Evolutionary conservation across 2,888 invertebrate species (phyloP).

Genomic region (Oscheius myriophilus): DNA sequence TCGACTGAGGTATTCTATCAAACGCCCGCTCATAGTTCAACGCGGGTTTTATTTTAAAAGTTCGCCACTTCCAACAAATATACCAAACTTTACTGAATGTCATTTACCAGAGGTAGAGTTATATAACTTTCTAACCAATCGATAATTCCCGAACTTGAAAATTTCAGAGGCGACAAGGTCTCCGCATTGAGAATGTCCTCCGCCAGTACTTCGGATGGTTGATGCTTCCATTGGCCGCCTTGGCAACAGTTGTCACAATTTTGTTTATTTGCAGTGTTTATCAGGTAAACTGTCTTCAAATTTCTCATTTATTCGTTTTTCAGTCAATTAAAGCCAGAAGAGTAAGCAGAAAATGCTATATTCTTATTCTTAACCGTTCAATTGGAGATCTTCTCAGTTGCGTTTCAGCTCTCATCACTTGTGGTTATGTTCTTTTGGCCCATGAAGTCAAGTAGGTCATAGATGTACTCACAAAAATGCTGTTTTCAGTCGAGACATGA

Average conservation of each 20-base stretch:
- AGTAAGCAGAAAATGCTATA: slow-evolving; percentile 67
- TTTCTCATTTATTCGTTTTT: neutral
- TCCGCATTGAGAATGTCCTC: slow-evolving; percentile 58
- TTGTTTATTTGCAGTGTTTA: slow-evolving; percentile 61
- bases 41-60: no score
- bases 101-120: no score
- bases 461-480: neutral
- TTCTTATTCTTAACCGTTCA: slow-evolving; percentile 66
- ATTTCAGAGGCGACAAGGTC: slow-evolving; percentile 56
- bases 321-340: slow-evolving; percentile 62
- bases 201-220: slow-evolving; percentile 65
- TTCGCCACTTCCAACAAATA: no score
- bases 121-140: neutral
- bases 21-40: no score
- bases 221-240: slow-evolving; percentile 58
- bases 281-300: slow-evolving; percentile 29
- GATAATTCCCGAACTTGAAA: no score
- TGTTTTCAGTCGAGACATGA: slow-evolving; percentile 60
- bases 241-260: slow-evolving; percentile 54
- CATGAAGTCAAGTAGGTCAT: slow-evolving; percentile 62
- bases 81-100: no score
- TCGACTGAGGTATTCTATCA: no score
- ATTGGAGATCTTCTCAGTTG: slow-evolving; percentile 66
- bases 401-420: slow-evolving; percentile 47
- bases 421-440: slow-evolving; percentile 55